Evolutionary conservation across 2,113 vertebrate genomes (phyloP), one percentile per base, ranked within the genome.

Genomic region (Tetrao urogallus): DNA sequence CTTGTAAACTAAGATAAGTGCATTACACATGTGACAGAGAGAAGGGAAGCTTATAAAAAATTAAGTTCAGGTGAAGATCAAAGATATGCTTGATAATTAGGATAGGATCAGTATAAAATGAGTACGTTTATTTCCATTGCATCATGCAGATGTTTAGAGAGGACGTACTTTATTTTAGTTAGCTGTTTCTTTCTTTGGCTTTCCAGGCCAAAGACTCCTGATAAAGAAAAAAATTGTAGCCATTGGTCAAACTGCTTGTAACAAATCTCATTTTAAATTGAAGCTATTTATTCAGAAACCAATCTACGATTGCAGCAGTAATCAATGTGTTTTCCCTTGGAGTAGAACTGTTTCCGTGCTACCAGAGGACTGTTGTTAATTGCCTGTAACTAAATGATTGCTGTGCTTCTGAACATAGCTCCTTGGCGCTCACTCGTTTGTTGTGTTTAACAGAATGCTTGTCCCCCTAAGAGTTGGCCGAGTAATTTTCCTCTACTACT

Each of bases 231-330:
- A 95, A 96, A 96, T n/a, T 95, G 95, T 97, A 97, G 94, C 75
- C 86, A 93, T 95, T 97, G 95, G 94, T 98, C 97, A 97, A 97
- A 97, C 97, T 72, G 83, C 92, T 96, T 97, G 96, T 97, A 97
- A 97, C 94, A 97, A 97, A 97, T 97, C 97, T 97, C 93, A 91
- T 94, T 98, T 97, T 97, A 98, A 98, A 97, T 97, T 98, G 96
- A 97, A 98, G 89, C 96, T 96, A 97, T 98, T 98, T 98, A 97
- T 98, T 98, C 95, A 80, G 58, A 97, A 97, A 95, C 83, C 95
- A 97, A 96, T 97, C 93, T 97, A 96, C 90, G 95, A 94, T 88
- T 93, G 88, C 89, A 92, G 83, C 94, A 96, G 93, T 94, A 98
- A 98, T 98, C 97, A 97, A 98, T 98, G 96, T 91, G 84, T 96